Evolutionary conservation across 2,888 invertebrate species (phyloP), one percentile per base, ranked within the genome.

Genomic region (Conchocele bisecta): DNA sequence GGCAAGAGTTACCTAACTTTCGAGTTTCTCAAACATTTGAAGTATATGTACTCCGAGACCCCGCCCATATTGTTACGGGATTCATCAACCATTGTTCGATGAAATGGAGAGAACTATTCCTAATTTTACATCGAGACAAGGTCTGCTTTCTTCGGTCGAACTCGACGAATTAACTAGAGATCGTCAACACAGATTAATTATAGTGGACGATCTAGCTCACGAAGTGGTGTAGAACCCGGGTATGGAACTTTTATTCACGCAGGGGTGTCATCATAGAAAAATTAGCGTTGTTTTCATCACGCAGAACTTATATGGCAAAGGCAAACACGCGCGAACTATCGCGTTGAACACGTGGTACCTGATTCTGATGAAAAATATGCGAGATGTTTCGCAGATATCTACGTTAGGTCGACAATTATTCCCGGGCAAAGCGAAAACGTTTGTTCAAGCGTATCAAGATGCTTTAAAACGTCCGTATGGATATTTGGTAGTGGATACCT

Each of bases 31-130:
- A 41, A 48, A 37, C 9, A 70, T 20, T 13, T 59, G 3, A 1
- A n/a, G 0, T 13, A 42, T 13, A 66, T 70, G 75, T 70, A 63
- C 50, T 13, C 24, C 2, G 44, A 46, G 13, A 58, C 60, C 2
- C 57, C 66, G 0, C 75, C 70, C 3, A 35, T 75, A 71, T 41
- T 75, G 46, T 13, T 56, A 41, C 35, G 51, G 65, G 20, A 48
- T 69, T 24, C 44, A 69, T 58, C 69, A 69, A 37, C 41, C 37
- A 3, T 28, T 64, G n/a, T 58, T 42, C 26, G 58, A 69, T 13
- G 20, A 50, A 7, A 69, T 69, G 64, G 64, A 69, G 46, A 26
- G 37, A 9, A 11, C 1, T 2, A 51, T 67, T n/a, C 39, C 67
- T 5, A 29, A 60, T 29, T 59, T 67, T 33, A n/a, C 9, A 3